Conservation (phyloP, 1,140 invertebrate species). For the Papilio aristodemus region DNA sequence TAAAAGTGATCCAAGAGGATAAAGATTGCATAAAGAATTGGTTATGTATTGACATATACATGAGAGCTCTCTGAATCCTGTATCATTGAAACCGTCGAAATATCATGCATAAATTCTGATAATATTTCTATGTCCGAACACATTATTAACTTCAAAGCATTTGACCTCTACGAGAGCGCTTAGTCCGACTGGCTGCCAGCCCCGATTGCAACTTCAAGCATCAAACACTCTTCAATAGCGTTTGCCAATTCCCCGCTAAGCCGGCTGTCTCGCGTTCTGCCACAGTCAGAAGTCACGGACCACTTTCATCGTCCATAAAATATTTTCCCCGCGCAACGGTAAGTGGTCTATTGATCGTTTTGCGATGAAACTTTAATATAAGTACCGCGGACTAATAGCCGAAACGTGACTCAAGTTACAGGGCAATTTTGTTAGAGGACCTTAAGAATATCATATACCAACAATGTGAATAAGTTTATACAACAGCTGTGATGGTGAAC, state of each 20-base stretch:
- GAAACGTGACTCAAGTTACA: constrained; percentile 66
- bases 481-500: constrained; percentile 32
- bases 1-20: too few relatives aligned
- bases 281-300: constrained; percentile 44
- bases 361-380: constrained; percentile 70
- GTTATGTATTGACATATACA: too few relatives aligned
- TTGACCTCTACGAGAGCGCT: constrained; percentile 46
- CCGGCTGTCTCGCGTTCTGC: constrained; percentile 45
- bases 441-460: constrained; percentile 69
- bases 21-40: too few relatives aligned
- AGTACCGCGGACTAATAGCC: constrained; percentile 70
- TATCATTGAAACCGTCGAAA: not conserved
- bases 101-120: constrained; percentile 4
- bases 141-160: constrained; percentile 44
- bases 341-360: constrained; percentile 67
- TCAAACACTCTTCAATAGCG: constrained; percentile 37
- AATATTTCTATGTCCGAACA: constrained; percentile 25
- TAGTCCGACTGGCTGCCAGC: constrained; percentile 48
- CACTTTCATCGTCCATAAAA: constrained; percentile 56
- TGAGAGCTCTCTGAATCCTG: not conserved
- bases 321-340: constrained; percentile 61
- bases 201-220: constrained; percentile 51
- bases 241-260: constrained; percentile 30
- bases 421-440: constrained; percentile 59
- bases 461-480: constrained; percentile 59